A percentile compares a stretch with the other conserved stretches of the same genome.
Evolutionary conservation across 1,140 invertebrate genomes (phyloP).

Genomic region (Ooceraea biroi): DNA sequence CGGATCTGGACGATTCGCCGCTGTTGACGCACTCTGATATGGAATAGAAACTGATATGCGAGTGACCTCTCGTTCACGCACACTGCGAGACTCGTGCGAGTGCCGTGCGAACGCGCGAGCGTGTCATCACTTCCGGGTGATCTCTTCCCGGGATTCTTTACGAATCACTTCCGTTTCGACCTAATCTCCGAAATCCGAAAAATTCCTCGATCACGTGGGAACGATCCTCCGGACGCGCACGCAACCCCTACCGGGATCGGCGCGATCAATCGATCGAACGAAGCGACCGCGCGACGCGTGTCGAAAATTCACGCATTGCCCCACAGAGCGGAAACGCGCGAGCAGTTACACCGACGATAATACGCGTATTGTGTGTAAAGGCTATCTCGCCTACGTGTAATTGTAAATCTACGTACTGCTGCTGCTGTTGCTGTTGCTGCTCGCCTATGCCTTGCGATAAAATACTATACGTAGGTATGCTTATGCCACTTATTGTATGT

Average conservation of each 20-base stretch:
- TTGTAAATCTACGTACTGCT: slow-evolving; percentile 67
- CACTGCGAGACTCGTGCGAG: slow-evolving; percentile 16
- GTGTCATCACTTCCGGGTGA: too few species aligned
- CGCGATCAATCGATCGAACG: slow-evolving; percentile 17
- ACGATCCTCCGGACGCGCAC: neutral
- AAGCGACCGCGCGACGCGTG: slow-evolving; percentile 12
- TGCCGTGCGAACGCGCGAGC: neutral
- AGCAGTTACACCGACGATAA: slow-evolving; percentile 44
- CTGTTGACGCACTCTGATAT: slow-evolving; percentile 59
- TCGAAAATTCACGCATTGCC: slow-evolving; percentile 42
- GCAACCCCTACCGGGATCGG: too few species aligned
- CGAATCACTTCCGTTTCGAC: too few species aligned
- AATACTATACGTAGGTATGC: slow-evolving; percentile 75
- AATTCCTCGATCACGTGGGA: neutral
- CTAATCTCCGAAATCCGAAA: too few species aligned
- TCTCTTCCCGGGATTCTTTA: too few species aligned
- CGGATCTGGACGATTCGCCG: slow-evolving; percentile 51
- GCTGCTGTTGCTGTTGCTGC: neutral
- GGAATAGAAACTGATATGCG: slow-evolving; percentile 59
- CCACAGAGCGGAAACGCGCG: slow-evolving; percentile 16
- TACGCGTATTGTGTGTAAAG: slow-evolving; percentile 47
- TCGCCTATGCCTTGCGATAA: slow-evolving; percentile 72
- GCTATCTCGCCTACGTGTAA: slow-evolving; percentile 65
- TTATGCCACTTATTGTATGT: slow-evolving; percentile 69
- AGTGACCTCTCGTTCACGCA: slow-evolving; percentile 49